These are phyloP conservation scores for Aporrectodea caliginosa DNA, from an alignment of 1,140 invertebrate species.

Conservation along the genomic window DNA sequence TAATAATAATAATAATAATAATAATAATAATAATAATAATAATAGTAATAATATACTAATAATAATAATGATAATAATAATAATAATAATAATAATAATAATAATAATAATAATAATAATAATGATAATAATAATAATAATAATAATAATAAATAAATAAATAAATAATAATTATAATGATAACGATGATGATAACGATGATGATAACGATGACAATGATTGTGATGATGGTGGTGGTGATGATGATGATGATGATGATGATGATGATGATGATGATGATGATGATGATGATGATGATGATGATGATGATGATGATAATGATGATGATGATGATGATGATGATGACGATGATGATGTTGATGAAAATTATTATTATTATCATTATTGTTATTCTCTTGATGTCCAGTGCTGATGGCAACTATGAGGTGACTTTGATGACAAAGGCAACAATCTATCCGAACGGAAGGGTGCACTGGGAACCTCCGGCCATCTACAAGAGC, in stretches of 20 bases:
- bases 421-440: slow-evolving; percentile 60
- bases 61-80: neutral
- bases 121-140: neutral
- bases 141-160: neutral
- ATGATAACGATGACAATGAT: slow-evolving; percentile 11
- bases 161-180: neutral
- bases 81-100: neutral
- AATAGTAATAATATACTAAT: neutral
- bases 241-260: slow-evolving; percentile 28
- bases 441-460: slow-evolving; percentile 67
- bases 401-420: slow-evolving; percentile 61
- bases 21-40: too few species aligned
- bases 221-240: neutral
- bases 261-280: slow-evolving; percentile 31
- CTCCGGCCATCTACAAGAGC: slow-evolving; percentile 97
- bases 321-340: slow-evolving; percentile 16
- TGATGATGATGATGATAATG: slow-evolving; percentile 10
- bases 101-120: neutral
- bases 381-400: slow-evolving; percentile 61
- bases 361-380: neutral
- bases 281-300: slow-evolving; percentile 30
- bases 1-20: too few species aligned
- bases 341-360: slow-evolving; percentile 4
- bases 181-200: neutral
- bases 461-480: slow-evolving; percentile 91